Percentiles rank a stretch among this genome's conserved stretches.
Evolutionary conservation across 2,888 invertebrate genomes (phyloP).

Genomic region (Sinelater perroti): DNA sequence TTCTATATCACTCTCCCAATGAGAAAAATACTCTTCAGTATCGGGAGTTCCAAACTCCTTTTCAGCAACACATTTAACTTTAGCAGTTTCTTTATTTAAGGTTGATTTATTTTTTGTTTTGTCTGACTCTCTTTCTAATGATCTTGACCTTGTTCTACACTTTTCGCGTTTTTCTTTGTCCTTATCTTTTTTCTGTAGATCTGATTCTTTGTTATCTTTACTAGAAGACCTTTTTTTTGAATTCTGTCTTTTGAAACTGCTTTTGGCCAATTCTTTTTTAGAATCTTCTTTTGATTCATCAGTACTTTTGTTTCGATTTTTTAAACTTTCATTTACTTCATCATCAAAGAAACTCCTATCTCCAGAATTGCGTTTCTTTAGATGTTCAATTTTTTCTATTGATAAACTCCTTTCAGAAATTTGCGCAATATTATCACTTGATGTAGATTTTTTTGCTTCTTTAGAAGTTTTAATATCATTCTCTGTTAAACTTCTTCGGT

Average conservation of each 20-base stretch:
- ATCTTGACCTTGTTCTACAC: background rate
- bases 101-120: background rate
- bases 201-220: slow-evolving; percentile 10
- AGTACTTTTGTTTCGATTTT: too few species aligned
- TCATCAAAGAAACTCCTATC: too few species aligned
- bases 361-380: too few species aligned
- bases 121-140: background rate
- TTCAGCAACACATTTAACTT: slow-evolving; percentile 20
- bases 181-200: slow-evolving; percentile 8
- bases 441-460: too few species aligned
- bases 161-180: slow-evolving; percentile 6
- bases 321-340: too few species aligned
- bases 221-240: slow-evolving; percentile 5
- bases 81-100: background rate
- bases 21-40: slow-evolving; percentile 50
- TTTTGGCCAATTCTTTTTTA: too few species aligned
- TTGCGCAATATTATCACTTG: too few species aligned
- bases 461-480: too few species aligned
- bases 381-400: too few species aligned
- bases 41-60: slow-evolving; percentile 44
- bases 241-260: background rate
- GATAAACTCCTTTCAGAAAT: too few species aligned
- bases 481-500: too few species aligned
- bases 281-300: too few species aligned
- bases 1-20: slow-evolving; percentile 52